Evolutionary conservation across 2,888 invertebrate genomes (phyloP).

Genomic region (Trichogramma dendrolimi): DNA sequence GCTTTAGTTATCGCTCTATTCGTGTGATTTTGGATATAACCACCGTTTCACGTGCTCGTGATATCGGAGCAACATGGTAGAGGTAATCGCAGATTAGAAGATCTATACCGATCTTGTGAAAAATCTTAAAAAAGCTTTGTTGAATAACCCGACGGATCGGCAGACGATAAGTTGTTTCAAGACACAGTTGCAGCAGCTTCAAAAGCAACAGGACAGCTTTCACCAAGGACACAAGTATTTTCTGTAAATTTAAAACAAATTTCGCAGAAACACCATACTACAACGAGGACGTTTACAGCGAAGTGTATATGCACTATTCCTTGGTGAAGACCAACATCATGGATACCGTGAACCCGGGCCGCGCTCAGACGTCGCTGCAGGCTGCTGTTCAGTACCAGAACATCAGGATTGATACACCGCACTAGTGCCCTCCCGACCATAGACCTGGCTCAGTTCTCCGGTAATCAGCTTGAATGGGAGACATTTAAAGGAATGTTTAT

Average conservation of each 20-base stretch:
- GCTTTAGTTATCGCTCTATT: too few species aligned
- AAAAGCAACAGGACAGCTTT: background rate
- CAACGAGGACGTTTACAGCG: background rate
- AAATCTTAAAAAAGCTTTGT: background rate
- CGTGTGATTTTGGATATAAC: too few species aligned
- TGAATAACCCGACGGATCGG: background rate
- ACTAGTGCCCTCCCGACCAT: background rate
- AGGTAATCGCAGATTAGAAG: background rate
- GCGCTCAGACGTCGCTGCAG: background rate
- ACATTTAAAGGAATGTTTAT: background rate
- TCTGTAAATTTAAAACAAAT: background rate
- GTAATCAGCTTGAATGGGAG: too few species aligned
- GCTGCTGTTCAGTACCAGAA: background rate
- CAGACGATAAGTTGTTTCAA: background rate
- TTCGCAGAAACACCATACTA: background rate
- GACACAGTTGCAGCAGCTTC: background rate
- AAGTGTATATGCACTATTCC: background rate
- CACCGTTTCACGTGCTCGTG: too few species aligned
- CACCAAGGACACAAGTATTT: background rate
- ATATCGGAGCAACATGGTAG: background rate
- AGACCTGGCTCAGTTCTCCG: constrained; percentile 5
- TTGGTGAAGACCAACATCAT: background rate
- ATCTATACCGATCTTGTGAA: background rate
- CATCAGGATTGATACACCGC: background rate
- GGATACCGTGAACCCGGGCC: background rate